Evolutionary conservation across 2,888 invertebrate genomes (phyloP).

Genomic region (Eubasilissa splendida): DNA sequence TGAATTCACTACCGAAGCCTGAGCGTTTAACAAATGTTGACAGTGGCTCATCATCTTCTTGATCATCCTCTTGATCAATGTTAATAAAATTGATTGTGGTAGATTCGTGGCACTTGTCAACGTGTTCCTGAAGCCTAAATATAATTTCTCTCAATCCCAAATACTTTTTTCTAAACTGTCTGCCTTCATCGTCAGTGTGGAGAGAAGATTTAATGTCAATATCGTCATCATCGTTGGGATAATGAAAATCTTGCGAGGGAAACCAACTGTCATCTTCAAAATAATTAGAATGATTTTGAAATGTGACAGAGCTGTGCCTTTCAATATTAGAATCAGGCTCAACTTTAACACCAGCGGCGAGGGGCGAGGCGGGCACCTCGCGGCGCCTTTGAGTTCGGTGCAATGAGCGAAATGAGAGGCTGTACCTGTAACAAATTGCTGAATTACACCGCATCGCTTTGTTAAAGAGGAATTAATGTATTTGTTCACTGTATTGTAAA

Average conservation of each 20-base stretch:
- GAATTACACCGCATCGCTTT: constrained; percentile 50
- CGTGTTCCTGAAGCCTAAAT: neutral
- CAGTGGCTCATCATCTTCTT: constrained; percentile 48
- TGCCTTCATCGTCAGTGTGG: neutral
- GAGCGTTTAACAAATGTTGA: constrained; percentile 33
- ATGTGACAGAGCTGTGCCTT: neutral
- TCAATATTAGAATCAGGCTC: constrained; percentile 5
- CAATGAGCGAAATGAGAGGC: constrained; percentile 46
- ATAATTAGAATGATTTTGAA: neutral
- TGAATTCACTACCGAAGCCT: neutral
- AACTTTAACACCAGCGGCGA: constrained; percentile 16
- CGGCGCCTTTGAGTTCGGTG: constrained; percentile 31
- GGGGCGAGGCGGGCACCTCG: constrained; percentile 6
- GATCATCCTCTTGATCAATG: constrained; percentile 24
- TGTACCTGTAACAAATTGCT: constrained; percentile 57
- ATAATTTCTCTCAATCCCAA: neutral
- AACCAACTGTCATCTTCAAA: constrained; percentile 2
- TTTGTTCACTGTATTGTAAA: no score
- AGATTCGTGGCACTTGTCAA: neutral
- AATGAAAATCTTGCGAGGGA: neutral
- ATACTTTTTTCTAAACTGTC: no score
- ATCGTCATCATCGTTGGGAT: neutral
- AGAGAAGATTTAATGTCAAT: neutral
- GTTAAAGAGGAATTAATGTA: neutral
- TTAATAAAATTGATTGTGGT: neutral